Evolutionary conservation across 1,140 invertebrate species (phyloP).

Genomic region (Drosophila nikananu): DNA sequence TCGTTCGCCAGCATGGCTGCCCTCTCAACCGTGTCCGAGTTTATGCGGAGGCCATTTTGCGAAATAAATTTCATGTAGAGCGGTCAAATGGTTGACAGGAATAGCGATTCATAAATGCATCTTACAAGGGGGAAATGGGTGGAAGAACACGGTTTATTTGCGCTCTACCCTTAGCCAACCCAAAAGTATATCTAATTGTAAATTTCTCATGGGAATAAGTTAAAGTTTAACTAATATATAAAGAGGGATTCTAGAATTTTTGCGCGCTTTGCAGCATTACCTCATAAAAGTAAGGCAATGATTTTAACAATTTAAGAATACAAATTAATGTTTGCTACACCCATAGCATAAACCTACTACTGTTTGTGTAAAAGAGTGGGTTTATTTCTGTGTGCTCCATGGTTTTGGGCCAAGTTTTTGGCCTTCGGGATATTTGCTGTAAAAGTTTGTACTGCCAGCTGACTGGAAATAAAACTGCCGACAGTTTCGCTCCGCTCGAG

Average conservation of each 20-base stretch:
- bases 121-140: background rate
- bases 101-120: background rate
- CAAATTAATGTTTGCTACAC: background rate
- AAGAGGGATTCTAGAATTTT: too few relatives aligned
- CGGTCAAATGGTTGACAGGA: background rate
- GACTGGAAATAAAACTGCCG: constrained; percentile 47
- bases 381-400: constrained; percentile 13
- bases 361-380: background rate
- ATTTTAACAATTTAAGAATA: background rate
- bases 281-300: background rate
- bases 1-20: constrained; percentile 33
- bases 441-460: constrained; percentile 30
- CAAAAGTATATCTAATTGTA: background rate
- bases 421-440: constrained; percentile 46
- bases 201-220: background rate
- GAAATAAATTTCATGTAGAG: constrained; percentile 2
- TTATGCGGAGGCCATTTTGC: constrained; percentile 8
- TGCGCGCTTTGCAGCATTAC: too few relatives aligned
- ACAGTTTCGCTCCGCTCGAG: constrained; percentile 9
- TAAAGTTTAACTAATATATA: background rate
- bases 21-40: constrained; percentile 14
- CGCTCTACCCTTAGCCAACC: background rate
- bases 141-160: too few relatives aligned
- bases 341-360: constrained; percentile 6
- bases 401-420: constrained; percentile 39